Conservation (phyloP, 2,797 vertebrate species). For the Ataeniobius toweri region DNA sequence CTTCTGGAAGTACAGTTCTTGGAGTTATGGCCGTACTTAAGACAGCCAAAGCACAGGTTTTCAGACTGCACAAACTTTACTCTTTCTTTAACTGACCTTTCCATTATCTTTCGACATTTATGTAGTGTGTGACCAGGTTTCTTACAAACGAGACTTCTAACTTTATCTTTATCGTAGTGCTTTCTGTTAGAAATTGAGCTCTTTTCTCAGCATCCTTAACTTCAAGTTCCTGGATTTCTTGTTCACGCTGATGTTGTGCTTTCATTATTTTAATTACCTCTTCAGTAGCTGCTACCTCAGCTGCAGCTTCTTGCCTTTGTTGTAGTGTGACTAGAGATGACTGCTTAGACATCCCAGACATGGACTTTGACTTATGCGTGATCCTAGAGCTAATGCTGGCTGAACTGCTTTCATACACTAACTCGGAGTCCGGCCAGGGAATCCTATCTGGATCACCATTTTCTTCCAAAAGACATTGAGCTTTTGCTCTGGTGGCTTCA, state of each 20-base stretch:
- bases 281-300: background rate
- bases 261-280: constrained; percentile 4
- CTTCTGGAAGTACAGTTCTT: too few species aligned
- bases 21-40: too few species aligned
- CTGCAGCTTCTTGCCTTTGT: background rate
- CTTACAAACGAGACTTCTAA: too few species aligned
- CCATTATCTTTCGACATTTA: too few species aligned
- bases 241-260: background rate
- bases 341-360: background rate
- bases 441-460: background rate
- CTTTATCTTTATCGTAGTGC: background rate
- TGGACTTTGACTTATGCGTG: background rate
- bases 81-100: too few species aligned
- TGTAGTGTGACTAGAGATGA: background rate
- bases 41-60: too few species aligned
- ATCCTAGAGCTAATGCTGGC: background rate
- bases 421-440: background rate
- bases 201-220: constrained; percentile 16
- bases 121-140: too few species aligned
- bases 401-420: background rate
- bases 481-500: background rate
- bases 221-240: background rate
- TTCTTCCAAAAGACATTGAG: background rate
- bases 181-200: background rate
- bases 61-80: too few species aligned